A percentile compares a stretch with the other conserved stretches of the same genome.
Conservation (phyloP, 2,113 vertebrate species). For the Ictidomys tridecemlineatus region DNA sequence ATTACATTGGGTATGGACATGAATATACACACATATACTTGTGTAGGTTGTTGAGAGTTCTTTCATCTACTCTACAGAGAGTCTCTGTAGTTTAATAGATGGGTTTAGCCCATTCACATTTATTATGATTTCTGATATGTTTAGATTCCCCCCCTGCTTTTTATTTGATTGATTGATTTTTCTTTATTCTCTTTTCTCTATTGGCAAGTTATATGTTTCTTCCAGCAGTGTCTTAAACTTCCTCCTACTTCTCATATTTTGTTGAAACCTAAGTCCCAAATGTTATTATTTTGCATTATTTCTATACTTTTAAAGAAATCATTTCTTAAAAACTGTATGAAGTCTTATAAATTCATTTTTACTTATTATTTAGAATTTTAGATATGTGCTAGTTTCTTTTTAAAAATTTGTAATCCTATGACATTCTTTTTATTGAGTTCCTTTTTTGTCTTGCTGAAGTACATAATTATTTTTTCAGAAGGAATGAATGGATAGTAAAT, state of each 20-base stretch:
- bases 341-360: conserved; percentile 53
- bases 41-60: not conserved
- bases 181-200: conserved; percentile 33
- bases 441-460: conserved; percentile 61
- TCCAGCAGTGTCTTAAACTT: conserved; percentile 53
- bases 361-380: conserved; percentile 63
- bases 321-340: conserved; percentile 62
- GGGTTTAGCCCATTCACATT: conserved; percentile 64
- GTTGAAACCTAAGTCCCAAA: conserved; percentile 59
- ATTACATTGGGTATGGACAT: not conserved
- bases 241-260: conserved; percentile 45
- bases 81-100: conserved; percentile 56
- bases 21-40: not conserved
- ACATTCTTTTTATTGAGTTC: conserved; percentile 62
- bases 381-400: conserved; percentile 56
- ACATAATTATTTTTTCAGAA: conserved; percentile 67
- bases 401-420: conserved; percentile 28
- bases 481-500: conserved; percentile 68
- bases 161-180: conserved; percentile 47
- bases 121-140: conserved; percentile 55
- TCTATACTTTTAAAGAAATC: conserved; percentile 58
- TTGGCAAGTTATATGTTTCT: conserved; percentile 45
- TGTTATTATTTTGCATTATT: conserved; percentile 66
- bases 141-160: conserved; percentile 28
- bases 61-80: conserved; percentile 15